These are phyloP conservation scores for Temnothorax rugatulus DNA, from an alignment of 2,888 invertebrate species.

Conservation along the genomic window DNA sequence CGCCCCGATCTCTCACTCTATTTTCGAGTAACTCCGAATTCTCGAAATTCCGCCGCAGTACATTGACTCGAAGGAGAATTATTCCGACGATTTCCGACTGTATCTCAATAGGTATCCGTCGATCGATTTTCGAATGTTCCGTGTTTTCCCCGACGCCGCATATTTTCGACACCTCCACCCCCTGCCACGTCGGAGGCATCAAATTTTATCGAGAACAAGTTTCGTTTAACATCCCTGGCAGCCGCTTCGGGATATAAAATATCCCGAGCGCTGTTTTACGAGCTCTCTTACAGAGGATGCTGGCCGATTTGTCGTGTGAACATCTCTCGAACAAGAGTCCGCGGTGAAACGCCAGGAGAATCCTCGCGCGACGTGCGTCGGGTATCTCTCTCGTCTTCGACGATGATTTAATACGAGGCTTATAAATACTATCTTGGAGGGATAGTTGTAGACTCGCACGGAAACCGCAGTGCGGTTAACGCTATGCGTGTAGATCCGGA, in stretches of 20 bases:
- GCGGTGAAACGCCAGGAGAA: background rate
- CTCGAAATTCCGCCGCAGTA: slow-evolving; percentile 27
- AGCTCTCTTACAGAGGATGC: slow-evolving; percentile 11
- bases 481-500: slow-evolving; percentile 77
- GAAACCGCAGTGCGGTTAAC: slow-evolving; percentile 82
- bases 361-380: background rate
- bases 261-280: slow-evolving; percentile 20
- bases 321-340: background rate
- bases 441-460: slow-evolving; percentile 66
- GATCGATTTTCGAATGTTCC: slow-evolving; percentile 26
- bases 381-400: slow-evolving; percentile 47
- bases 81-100: slow-evolving; percentile 1
- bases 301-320: slow-evolving; percentile 11
- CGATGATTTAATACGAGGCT: slow-evolving; percentile 78
- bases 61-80: slow-evolving; percentile 5
- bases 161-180: background rate
- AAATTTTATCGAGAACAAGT: slow-evolving; percentile 38
- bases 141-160: background rate
- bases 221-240: slow-evolving; percentile 33
- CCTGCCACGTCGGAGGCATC: background rate
- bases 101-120: slow-evolving; percentile 6
- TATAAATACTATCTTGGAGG: slow-evolving; percentile 77
- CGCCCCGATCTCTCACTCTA: slow-evolving; percentile 14
- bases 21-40: slow-evolving; percentile 25
- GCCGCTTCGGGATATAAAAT: slow-evolving; percentile 26